These are phyloP conservation scores for Mystacornis crossleyi DNA, from an alignment of 2,113 vertebrate genomes.

Conservation along the genomic window DNA sequence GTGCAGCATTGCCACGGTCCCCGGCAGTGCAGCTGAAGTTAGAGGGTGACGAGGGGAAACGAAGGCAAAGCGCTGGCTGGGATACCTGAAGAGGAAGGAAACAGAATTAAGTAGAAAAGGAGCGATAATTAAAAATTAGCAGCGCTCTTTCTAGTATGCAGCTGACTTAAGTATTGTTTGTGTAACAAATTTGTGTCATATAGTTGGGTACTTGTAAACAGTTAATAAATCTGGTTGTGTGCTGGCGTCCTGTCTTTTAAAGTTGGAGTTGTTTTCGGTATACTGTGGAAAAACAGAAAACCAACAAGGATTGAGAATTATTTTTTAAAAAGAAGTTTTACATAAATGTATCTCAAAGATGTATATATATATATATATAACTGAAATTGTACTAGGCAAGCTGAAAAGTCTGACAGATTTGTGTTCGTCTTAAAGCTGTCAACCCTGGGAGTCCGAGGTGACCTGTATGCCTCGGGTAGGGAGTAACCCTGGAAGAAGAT, in stretches of 20 bases:
- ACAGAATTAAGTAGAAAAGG: background rate
- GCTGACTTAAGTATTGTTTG: background rate
- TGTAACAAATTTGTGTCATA: rapidly evolving
- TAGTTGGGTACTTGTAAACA: background rate
- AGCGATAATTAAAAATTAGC: rapidly evolving
- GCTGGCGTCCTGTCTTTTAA: background rate
- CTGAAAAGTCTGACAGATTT: background rate
- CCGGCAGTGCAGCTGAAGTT: rapidly evolving
- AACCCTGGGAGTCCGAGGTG: no score
- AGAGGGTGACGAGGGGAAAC: rapidly evolving
- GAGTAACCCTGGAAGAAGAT: background rate
- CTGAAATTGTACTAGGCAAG: background rate
- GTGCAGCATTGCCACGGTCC: rapidly evolving
- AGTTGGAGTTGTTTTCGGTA: background rate
- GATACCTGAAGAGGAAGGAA: rapidly evolving
- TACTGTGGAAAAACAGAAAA: background rate
- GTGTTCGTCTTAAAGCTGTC: background rate
- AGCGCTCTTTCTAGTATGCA: background rate
- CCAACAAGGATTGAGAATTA: no score
- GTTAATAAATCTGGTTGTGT: background rate
- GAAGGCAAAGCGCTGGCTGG: rapidly evolving
- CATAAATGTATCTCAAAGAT: background rate
- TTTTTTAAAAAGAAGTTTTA: background rate
- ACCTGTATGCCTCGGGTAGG: background rate
- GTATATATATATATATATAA: background rate